Base-by-base conservation (phyloP, 2,113 vertebrate species). In the Shinisaurus crocodilurus region DNA sequence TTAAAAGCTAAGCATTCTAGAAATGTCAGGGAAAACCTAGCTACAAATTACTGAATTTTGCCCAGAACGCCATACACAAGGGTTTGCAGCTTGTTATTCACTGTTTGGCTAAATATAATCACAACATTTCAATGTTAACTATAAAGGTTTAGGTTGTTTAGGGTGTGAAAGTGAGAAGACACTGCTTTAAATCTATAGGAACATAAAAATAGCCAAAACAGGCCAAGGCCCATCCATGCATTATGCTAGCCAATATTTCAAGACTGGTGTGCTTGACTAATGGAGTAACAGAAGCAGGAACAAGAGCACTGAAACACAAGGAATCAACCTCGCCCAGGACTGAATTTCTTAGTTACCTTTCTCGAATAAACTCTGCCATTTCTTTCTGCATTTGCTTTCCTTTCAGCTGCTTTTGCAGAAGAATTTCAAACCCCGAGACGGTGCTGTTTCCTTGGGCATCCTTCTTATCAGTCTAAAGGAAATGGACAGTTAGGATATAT, bases 341-440 rank as follows among this genome's bases (percentile, higher is more conserved):
- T 12, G 40, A 93, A 84, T 32, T 50, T 65, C 15, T 54, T 27
- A 50, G 72, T 97, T 96, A 99, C 99, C 99, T 99, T 95, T 99
- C 99, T 93, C 99, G 97, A 90, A 99, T 93, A 92, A 99, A 99
- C 93, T 99, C 99, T 0, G 99, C 98, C 99, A 99, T 99, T 95
- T 99, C 99, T 92, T 99, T 99, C 96, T 99, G 99, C 98, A 99
- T 99, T 95, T 99, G 99, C 91, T 99, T 99, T 90, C 99, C 99
- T 96, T 99, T 99, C 91, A 99, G 97, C 91, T 99, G 99, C 91
- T 99, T 99, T 88, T 99, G 99, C 43, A 99, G 98, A 92, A 99
- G 96, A 54, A 99, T 98, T 95, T 99, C 99, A 90, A 99, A 99
- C 29, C 99, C 99, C 0, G 98, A 98, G 92, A 99, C 96, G 0